Base-by-base conservation (phyloP, 2,113 vertebrate genomes). In the Catharus fuscescens region DNA sequence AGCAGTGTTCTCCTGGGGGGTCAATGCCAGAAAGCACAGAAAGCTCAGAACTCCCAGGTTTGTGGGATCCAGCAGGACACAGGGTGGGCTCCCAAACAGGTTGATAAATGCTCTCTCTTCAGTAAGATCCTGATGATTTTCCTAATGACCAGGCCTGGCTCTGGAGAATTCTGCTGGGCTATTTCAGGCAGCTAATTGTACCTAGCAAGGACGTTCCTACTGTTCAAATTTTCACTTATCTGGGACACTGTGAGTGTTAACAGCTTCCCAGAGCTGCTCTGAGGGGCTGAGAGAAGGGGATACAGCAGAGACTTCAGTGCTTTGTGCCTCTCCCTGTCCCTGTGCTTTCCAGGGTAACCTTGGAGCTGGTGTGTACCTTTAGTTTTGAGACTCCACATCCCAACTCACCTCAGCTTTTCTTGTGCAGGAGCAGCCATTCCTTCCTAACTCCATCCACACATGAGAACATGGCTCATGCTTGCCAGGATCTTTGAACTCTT, bases 131-230 rank as follows among this genome's bases (percentile, higher is more conserved):
- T 59, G 78, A 66, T 80, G 62, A 61, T 88, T 97, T 90, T 94
- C 74, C 62, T 94, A 90, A 93, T 77, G 84, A 62, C 74, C 84
- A 88, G 56, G 66, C 81, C 87, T 54, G 86, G 87, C 86, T 84
- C 91, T 73, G 45, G 89, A 92, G 91, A 80, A 73, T 97, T 89
- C 50, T 4, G 6, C 78, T 62, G 54, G 40, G 61, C 47, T 95
- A 89, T 93, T 95, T 87, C 86, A 85, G 89, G 73, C 66, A 83
- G 83, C n/a, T 95, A 64, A 93, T 92, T 94, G 92, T 84, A 92
- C 74, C 38, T 44, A 85, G 70, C 84, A 96, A 94, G 95, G 90
- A 94, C 57, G 0, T 95, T 88, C 80, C 77, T 29, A 52, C 88
- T 71, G 65, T 80, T 94, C 67, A 70, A 57, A 86, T 78, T 40